Percentiles rank a stretch among this genome's conserved stretches.
Conservation (phyloP, 2,888 invertebrate genomes). For the Oeneis ivallda region DNA sequence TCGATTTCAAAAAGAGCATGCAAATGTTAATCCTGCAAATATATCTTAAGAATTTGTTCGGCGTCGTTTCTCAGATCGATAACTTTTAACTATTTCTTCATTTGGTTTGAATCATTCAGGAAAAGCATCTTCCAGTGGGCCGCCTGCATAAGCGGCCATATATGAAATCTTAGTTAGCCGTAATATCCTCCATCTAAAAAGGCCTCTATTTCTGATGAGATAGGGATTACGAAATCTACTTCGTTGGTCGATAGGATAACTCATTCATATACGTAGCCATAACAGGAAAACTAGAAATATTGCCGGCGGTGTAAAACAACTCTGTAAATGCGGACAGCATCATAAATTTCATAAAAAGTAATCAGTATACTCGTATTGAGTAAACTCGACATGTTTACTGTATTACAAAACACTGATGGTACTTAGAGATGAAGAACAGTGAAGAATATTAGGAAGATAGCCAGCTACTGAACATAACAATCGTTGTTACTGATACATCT, state of each 20-base stretch:
- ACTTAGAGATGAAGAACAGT: slow-evolving; percentile 4
- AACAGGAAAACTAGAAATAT: slow-evolving; percentile 54
- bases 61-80: slow-evolving; percentile 21
- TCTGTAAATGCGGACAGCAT: slow-evolving; percentile 62
- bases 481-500: background rate
- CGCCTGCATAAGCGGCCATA: slow-evolving; percentile 38
- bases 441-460: background rate
- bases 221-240: slow-evolving; percentile 41
- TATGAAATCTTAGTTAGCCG: slow-evolving; percentile 34
- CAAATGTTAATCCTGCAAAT: slow-evolving; percentile 18
- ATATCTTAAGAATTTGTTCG: slow-evolving; percentile 22
- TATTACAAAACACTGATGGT: slow-evolving; percentile 20
- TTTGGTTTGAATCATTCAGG: slow-evolving; percentile 38
- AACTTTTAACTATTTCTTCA: slow-evolving; percentile 34
- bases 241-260: slow-evolving; percentile 49
- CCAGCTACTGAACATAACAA: background rate
- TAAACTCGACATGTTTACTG: slow-evolving; percentile 22
- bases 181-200: slow-evolving; percentile 39
- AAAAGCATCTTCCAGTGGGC: slow-evolving; percentile 38
- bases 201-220: slow-evolving; percentile 35
- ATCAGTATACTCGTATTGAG: slow-evolving; percentile 31
- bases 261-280: slow-evolving; percentile 59
- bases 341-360: slow-evolving; percentile 51
- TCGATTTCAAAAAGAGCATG: slow-evolving; percentile 23
- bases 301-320: slow-evolving; percentile 48